phyloP scores from a whole-genome alignment of 2,888 invertebrate genomes.

The Pycnomerus fuliginosus region DNA sequence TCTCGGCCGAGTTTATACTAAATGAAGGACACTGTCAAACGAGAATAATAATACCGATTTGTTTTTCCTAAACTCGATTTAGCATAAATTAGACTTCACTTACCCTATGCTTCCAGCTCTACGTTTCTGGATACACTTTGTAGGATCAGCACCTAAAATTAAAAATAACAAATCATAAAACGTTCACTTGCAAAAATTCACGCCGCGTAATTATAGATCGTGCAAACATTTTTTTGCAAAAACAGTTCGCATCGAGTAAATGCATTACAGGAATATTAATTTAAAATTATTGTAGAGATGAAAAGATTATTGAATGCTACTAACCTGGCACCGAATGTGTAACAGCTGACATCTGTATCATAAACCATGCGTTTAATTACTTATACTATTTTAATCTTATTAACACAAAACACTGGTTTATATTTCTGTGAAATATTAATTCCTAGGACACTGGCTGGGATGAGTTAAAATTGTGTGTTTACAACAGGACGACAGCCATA shows the following conservation, averaged over 20 bases:
- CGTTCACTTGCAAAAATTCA: too few species aligned
- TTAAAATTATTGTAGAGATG: not conserved
- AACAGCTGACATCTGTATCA: slow-evolving; percentile 57
- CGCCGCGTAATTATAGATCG: too few species aligned
- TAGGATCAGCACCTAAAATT: slow-evolving; percentile 73
- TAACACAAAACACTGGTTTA: slow-evolving; percentile 37
- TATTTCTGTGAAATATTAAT: slow-evolving; percentile 10
- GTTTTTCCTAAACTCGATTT: too few species aligned
- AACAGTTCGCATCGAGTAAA: too few species aligned
- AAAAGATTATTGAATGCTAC: slow-evolving; percentile 30
- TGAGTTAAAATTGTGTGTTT: slow-evolving; percentile 47
- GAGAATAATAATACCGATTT: too few species aligned
- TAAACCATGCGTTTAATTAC: slow-evolving; percentile 51
- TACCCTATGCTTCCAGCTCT: slow-evolving; percentile 78
- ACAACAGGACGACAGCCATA: slow-evolving; percentile 54
- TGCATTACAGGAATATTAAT: too few species aligned
- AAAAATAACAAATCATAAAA: too few species aligned
- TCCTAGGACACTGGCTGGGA: slow-evolving; percentile 22
- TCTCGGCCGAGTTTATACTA: too few species aligned
- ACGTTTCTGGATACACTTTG: slow-evolving; percentile 78
- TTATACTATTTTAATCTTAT: slow-evolving; percentile 32
- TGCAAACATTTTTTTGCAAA: too few species aligned
- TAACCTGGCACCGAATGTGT: slow-evolving; percentile 58
- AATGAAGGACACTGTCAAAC: too few species aligned
- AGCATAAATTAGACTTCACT: too few species aligned